Conservation (phyloP, 2,888 invertebrate genomes). For the Gymnoscelis rufifasciata region DNA sequence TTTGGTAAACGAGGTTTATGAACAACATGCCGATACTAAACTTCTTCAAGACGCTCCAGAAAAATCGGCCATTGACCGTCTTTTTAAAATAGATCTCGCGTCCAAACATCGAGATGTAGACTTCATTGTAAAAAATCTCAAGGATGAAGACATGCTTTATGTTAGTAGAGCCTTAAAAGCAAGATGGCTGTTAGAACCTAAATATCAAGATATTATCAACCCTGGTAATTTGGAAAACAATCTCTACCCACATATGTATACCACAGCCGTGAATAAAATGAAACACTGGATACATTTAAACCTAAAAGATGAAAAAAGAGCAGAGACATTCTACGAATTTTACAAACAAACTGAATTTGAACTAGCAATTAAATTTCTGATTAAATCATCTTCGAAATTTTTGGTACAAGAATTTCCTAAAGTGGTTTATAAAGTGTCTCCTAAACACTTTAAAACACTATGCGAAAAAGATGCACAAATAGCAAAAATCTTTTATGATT, state of each 20-base stretch:
- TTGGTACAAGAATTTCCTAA: constrained; percentile 21
- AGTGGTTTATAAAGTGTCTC: constrained; percentile 25
- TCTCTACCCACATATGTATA: constrained; percentile 52
- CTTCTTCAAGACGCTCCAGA: constrained; percentile 15
- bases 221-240: constrained; percentile 47
- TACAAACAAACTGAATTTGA: constrained; percentile 23
- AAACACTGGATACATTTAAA: constrained; percentile 45
- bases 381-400: constrained; percentile 19
- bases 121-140: constrained; percentile 48
- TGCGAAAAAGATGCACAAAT: constrained; percentile 26
- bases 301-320: constrained; percentile 22
- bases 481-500: constrained; percentile 26
- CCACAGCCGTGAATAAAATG: constrained; percentile 43
- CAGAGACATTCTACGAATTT: constrained; percentile 29
- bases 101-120: constrained; percentile 42
- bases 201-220: constrained; percentile 43
- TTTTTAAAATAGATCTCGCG: constrained; percentile 42
- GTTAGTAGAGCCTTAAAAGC: constrained; percentile 55
- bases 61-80: constrained; percentile 23
- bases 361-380: constrained; percentile 28
- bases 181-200: constrained; percentile 45
- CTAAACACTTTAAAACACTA: constrained; percentile 29
- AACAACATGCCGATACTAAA: constrained; percentile 5
- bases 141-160: constrained; percentile 54
- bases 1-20: constrained; percentile 20